Percentiles rank a stretch among this genome's conserved stretches.
Conservation (phyloP, 2,888 invertebrate genomes). For the Penaeus monodon region DNA sequence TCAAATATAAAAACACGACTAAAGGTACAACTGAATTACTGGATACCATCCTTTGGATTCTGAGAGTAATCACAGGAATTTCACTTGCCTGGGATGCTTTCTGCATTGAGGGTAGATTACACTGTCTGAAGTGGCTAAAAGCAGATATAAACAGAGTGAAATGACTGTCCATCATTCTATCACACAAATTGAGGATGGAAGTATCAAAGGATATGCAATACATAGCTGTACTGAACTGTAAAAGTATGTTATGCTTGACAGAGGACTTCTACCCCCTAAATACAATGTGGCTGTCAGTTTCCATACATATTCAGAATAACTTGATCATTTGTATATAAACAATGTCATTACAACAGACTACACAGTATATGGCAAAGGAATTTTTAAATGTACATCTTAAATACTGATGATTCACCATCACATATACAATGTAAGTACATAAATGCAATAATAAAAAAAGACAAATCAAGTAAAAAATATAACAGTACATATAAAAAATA, state of each 20-base stretch:
- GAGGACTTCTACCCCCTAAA: too few relatives aligned
- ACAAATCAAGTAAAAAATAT: neutral
- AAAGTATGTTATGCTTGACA: constrained; percentile 9
- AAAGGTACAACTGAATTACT: too few relatives aligned
- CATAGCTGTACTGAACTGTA: constrained; percentile 11
- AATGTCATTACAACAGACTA: constrained; percentile 19
- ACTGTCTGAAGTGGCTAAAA: constrained; percentile 19
- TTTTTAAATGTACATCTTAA: constrained; percentile 5
- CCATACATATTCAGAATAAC: constrained; percentile 13
- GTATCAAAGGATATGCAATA: constrained; percentile 24
- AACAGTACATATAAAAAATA: neutral
- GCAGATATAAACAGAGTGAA: constrained; percentile 4
- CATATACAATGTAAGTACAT: constrained; percentile 33
- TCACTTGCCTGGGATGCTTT: neutral
- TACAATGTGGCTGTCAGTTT: neutral
- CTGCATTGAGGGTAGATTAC: neutral
- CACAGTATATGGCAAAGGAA: constrained; percentile 7
- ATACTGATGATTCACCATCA: constrained; percentile 1
- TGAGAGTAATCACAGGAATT: neutral
- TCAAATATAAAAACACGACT: too few relatives aligned
- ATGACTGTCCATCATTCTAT: neutral
- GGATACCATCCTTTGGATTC: neutral
- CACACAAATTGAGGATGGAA: constrained; percentile 18
- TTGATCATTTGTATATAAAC: constrained; percentile 1
- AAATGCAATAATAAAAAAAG: constrained; percentile 1